Evolutionary conservation across 2,888 invertebrate genomes (phyloP).

Genomic region (Drosophila austrosaltans): DNA sequence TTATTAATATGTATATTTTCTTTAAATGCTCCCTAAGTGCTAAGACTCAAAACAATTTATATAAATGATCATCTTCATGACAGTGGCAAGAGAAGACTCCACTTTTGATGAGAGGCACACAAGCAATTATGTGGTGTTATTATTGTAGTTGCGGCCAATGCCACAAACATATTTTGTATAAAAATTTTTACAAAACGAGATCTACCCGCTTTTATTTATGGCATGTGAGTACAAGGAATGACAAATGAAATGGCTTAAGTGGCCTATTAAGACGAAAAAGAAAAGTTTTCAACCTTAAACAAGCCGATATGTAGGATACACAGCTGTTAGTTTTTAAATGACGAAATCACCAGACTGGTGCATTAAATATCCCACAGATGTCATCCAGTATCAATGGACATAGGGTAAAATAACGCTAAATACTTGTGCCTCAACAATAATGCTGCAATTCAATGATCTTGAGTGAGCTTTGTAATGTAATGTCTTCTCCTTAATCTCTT

Average conservation of each 20-base stretch:
- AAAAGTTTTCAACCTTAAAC: neutral
- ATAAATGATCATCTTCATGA: constrained; percentile 35
- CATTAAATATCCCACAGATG: too few relatives aligned
- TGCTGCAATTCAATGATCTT: constrained; percentile 24
- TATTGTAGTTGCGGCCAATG: constrained; percentile 13
- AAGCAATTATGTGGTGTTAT: constrained; percentile 39
- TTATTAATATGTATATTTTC: too few relatives aligned
- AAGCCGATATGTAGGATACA: too few relatives aligned
- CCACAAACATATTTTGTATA: constrained; percentile 12
- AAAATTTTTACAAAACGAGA: neutral
- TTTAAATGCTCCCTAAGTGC: constrained; percentile 23
- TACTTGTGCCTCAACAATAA: constrained; percentile 36
- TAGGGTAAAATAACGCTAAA: constrained; percentile 25
- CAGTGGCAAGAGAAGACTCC: constrained; percentile 11
- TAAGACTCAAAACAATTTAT: constrained; percentile 45
- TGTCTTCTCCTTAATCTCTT: constrained; percentile 59
- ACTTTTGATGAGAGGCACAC: constrained; percentile 29
- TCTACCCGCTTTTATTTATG: constrained; percentile 25
- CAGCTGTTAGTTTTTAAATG: too few relatives aligned
- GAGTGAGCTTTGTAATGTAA: constrained; percentile 41
- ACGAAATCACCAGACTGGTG: too few relatives aligned
- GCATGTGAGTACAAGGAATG: constrained; percentile 32
- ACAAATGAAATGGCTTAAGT: constrained; percentile 28
- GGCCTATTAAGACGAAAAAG: constrained; percentile 5
- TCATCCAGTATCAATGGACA: neutral